These are phyloP conservation scores for Otolemur garnettii DNA, from an alignment of 2,113 vertebrate species.

Conservation along the genomic window DNA sequence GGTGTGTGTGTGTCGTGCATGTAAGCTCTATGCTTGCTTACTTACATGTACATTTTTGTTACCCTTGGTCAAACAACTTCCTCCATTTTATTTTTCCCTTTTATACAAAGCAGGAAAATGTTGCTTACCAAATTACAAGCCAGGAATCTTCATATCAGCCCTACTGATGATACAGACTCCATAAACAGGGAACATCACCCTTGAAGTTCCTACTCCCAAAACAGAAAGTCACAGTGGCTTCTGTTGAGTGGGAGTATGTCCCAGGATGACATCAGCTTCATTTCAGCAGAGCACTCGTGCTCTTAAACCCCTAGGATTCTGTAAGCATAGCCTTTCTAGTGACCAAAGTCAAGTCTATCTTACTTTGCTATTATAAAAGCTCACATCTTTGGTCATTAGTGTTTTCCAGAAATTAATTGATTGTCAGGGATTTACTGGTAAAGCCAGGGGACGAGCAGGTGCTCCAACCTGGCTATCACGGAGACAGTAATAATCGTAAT, in stretches of 20 bases:
- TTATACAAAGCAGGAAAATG: background rate
- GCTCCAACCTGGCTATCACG: background rate
- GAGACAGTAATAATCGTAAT: slow-evolving; percentile 17
- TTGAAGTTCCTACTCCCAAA: background rate
- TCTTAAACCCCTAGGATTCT: background rate
- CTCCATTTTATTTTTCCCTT: slow-evolving; percentile 39
- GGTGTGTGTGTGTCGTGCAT: background rate
- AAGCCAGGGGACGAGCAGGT: background rate
- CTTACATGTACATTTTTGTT: background rate
- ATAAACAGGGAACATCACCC: background rate
- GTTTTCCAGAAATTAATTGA: slow-evolving; percentile 58
- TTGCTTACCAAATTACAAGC: background rate
- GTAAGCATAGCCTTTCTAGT: background rate
- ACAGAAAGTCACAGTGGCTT: background rate
- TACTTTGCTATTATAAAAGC: background rate
- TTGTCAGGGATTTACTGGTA: slow-evolving; percentile 13
- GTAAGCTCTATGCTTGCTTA: background rate
- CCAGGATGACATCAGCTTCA: background rate
- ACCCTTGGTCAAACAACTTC: background rate
- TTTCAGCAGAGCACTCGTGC: background rate
- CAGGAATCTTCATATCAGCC: background rate
- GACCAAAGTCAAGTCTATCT: background rate
- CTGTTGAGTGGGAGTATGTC: background rate
- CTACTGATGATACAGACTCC: background rate
- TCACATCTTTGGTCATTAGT: background rate